Percentiles rank a stretch among this genome's conserved stretches.
phyloP scores from a whole-genome alignment of 1,140 invertebrate genomes.

The Oryzaephilus surinamensis region DNA sequence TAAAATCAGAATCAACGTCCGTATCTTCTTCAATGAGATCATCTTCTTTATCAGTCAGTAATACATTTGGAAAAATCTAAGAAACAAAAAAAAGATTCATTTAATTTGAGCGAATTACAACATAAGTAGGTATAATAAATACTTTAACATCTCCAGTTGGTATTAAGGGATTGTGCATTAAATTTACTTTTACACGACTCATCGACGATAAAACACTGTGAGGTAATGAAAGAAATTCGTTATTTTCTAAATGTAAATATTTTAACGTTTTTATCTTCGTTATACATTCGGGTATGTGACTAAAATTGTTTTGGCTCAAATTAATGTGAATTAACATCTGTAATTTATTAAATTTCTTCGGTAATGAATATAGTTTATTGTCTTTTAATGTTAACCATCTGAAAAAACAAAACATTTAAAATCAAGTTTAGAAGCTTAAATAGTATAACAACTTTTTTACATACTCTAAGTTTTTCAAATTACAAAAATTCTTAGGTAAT shows the following conservation, averaged over 20 bases:
- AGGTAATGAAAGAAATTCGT: slow-evolving; percentile 34
- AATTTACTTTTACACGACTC: slow-evolving; percentile 20
- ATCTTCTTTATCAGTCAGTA: slow-evolving; percentile 17
- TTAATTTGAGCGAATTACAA: slow-evolving; percentile 3
- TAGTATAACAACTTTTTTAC: slow-evolving; percentile 25
- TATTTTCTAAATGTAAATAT: slow-evolving; percentile 45
- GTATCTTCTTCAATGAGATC: slow-evolving; percentile 32
- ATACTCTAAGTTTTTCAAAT: slow-evolving; percentile 41
- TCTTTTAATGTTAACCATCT: slow-evolving; percentile 50
- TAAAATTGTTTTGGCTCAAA: slow-evolving; percentile 42
- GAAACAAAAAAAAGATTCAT: slow-evolving; percentile 9
- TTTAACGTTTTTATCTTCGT: slow-evolving; percentile 40
- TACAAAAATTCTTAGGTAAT: slow-evolving; percentile 42
- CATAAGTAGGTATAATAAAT: slow-evolving; percentile 3
- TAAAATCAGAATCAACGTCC: slow-evolving; percentile 34
- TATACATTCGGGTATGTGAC: slow-evolving; percentile 39
- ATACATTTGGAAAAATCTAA: slow-evolving; percentile 28
- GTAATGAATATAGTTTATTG: slow-evolving; percentile 42
- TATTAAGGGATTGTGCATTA: slow-evolving; percentile 15
- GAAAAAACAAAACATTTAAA: slow-evolving; percentile 18
- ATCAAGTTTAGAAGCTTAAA: no score
- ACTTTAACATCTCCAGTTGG: slow-evolving; percentile 9
- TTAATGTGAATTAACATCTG: slow-evolving; percentile 45
- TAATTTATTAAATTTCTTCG: slow-evolving; percentile 39
- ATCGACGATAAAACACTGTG: slow-evolving; percentile 32